Evolutionary conservation across 2,113 vertebrate species (phyloP), one percentile per base, ranked within the genome.

Genomic region (Camelus bactrianus): DNA sequence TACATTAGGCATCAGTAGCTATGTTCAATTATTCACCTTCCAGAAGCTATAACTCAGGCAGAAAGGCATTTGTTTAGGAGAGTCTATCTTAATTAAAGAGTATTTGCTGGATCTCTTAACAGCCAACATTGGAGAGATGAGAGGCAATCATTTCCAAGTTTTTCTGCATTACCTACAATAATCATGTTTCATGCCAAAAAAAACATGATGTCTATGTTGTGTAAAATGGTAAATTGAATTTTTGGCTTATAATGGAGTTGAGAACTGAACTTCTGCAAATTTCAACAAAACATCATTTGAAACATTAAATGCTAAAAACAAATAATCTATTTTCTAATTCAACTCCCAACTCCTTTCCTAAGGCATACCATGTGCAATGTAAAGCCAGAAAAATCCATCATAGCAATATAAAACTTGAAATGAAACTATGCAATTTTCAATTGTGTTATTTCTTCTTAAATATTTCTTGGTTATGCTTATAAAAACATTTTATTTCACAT

Each of bases 31-130:
- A 83, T 95, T 90, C 73, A 65, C 30, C 32, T 87, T 76, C 35
- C 19, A 88, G 54, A 94, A 94, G 46, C 73, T 86, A 38, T 6
- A 95, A 76, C 42, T 92, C 48, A 58, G 19, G n/a, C 38, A 89
- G 58, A 87, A 80, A 92, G 58, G 30, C 30, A 88, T 60, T 96
- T 83, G 52, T 97, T 96, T 95, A 91, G 77, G 26, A 95, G 70
- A 96, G 17, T 17, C n/a, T 84, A 17, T 58, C 77, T 91, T 87
- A 93, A 90, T 92, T 92, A 62, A 91, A 96, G 83, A 94, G 30
- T 32, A 87, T 69, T 87, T 94, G 38, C 80, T 96, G 58, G n/a
- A 83, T 72, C 8, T 86, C 82, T 87, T 87, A 60, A 83, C 48
- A 82, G 56, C 94, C 89, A 95, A 93, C 62, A 89, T 19, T 82